A percentile compares a stretch with the other conserved stretches of the same genome.
phyloP scores from a whole-genome alignment of 2,888 invertebrate species.

The Horisme vitalbata region DNA sequence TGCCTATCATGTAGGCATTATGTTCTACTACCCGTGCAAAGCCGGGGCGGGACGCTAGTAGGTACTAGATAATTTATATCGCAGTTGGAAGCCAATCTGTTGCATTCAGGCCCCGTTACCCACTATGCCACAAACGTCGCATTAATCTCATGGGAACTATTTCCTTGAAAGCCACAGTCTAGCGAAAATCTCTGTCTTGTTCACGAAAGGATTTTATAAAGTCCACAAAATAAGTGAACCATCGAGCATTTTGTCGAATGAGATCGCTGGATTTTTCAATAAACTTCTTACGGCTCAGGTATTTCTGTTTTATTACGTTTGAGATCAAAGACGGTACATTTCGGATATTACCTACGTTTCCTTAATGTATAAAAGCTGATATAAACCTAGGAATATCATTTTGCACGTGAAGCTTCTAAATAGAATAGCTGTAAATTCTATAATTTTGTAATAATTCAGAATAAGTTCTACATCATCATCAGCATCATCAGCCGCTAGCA shows the following conservation, averaged over 20 bases:
- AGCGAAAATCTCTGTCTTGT: slow-evolving; percentile 13
- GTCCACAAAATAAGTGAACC: slow-evolving; percentile 17
- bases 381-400: background rate
- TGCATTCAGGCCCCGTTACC: too few relatives aligned
- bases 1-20: too few relatives aligned
- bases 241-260: slow-evolving; percentile 17
- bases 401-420: background rate
- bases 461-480: too few relatives aligned
- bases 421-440: too few relatives aligned
- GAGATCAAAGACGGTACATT: slow-evolving; percentile 5
- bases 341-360: slow-evolving; percentile 2
- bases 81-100: too few relatives aligned
- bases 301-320: slow-evolving; percentile 13
- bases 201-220: slow-evolving; percentile 19
- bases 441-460: too few relatives aligned
- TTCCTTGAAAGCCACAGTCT: slow-evolving; percentile 4
- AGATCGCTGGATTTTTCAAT: slow-evolving; percentile 19
- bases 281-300: slow-evolving; percentile 7
- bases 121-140: too few relatives aligned
- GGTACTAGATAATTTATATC: too few relatives aligned
- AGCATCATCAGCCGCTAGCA: too few relatives aligned
- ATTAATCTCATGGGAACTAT: slow-evolving; percentile 15
- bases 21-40: too few relatives aligned
- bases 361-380: background rate
- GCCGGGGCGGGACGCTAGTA: too few relatives aligned